These are phyloP conservation scores for Anoplolepis gracilipes DNA, from an alignment of 1,140 invertebrate genomes.

Conservation along the genomic window DNA sequence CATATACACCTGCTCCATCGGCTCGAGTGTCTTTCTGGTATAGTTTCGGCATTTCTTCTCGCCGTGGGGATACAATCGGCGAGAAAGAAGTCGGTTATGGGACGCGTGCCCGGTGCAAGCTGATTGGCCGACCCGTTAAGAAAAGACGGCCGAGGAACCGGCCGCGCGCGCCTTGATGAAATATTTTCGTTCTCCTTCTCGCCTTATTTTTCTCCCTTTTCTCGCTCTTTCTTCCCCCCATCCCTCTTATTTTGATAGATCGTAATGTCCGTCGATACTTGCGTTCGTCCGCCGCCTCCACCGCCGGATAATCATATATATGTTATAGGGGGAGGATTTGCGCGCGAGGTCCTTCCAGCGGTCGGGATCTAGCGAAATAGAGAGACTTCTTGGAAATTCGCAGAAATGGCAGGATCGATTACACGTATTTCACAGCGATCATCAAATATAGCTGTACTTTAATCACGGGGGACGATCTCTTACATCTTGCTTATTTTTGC, in stretches of 20 bases:
- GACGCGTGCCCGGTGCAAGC: conserved; percentile 68
- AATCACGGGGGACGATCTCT: conserved; percentile 26
- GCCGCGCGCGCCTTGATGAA: conserved; percentile 42
- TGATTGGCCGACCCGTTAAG: conserved; percentile 65
- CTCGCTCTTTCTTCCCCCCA: not conserved
- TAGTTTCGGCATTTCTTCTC: conserved; percentile 69
- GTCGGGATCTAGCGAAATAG: not conserved
- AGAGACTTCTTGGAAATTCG: conserved; percentile 36
- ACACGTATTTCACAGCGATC: not conserved
- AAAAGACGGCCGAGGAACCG: conserved; percentile 41
- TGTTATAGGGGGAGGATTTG: conserved; percentile 10
- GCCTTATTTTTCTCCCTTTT: not conserved
- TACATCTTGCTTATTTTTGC: not conserved
- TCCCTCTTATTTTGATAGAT: conserved; percentile 34
- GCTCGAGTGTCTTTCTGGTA: conserved; percentile 66
- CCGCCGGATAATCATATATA: conserved; percentile 37
- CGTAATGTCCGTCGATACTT: conserved; percentile 58
- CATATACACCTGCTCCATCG: conserved; percentile 77
- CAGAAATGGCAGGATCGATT: conserved; percentile 14
- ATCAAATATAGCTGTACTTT: not conserved
- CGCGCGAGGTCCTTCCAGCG: not conserved
- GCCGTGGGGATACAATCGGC: conserved; percentile 51
- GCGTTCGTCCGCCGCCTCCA: conserved; percentile 43
- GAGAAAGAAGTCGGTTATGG: conserved; percentile 63
- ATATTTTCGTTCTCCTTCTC: conserved; percentile 43